phyloP scores from a whole-genome alignment of 2,888 invertebrate species.

The Chelonus formosanus region DNA sequence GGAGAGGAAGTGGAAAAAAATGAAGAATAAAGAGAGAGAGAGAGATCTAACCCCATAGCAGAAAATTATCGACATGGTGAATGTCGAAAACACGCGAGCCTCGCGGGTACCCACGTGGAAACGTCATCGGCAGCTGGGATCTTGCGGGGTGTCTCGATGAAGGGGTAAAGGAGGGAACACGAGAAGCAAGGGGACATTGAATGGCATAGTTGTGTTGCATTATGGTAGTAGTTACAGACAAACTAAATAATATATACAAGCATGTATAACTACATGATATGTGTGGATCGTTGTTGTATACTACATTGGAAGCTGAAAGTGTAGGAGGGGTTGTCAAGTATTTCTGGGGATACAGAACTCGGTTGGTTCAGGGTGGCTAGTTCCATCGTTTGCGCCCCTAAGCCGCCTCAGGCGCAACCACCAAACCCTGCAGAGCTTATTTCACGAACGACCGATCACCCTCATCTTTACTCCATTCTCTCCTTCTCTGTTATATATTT shows the following conservation, averaged over 20 bases:
- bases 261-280: background rate
- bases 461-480: constrained; percentile 37
- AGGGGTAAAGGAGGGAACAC: constrained; percentile 37
- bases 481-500: background rate
- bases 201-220: constrained; percentile 17
- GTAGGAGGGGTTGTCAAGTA: constrained; percentile 20
- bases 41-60: constrained; percentile 28
- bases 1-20: constrained; percentile 9
- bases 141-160: constrained; percentile 46
- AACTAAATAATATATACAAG: constrained; percentile 2
- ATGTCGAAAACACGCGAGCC: constrained; percentile 65
- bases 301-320: no score
- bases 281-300: constrained; percentile 20
- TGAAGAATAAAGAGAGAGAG: background rate
- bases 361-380: constrained; percentile 33
- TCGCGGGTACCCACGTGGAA: constrained; percentile 63
- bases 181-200: constrained; percentile 32
- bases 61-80: constrained; percentile 54
- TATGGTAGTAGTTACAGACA: constrained; percentile 21
- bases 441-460: constrained; percentile 60
- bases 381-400: constrained; percentile 47
- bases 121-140: constrained; percentile 63
- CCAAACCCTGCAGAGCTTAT: constrained; percentile 64
- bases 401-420: constrained; percentile 62
- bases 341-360: constrained; percentile 20